These are phyloP conservation scores for Luidia sarsii DNA, from an alignment of 53 echinoderm and acorn worm species.

Conservation along the genomic window DNA sequence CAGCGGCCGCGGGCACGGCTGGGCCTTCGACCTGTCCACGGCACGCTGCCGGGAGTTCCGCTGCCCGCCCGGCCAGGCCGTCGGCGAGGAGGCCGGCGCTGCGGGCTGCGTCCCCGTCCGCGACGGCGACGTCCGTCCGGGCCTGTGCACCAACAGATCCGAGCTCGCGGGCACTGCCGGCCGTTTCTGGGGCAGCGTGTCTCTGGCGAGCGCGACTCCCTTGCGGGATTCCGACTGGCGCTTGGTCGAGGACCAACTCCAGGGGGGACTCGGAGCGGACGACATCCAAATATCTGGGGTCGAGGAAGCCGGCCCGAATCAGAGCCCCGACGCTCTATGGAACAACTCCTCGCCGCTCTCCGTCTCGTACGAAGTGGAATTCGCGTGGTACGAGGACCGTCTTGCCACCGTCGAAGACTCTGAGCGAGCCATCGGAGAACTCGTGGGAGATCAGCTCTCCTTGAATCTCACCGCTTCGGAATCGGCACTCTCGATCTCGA, in stretches of 20 bases:
- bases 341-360: neutral
- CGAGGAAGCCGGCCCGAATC: neutral
- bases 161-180: neutral
- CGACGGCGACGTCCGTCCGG: constrained; percentile 1
- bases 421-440: neutral
- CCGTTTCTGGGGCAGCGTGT: neutral
- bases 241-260: neutral
- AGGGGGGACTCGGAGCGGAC: neutral
- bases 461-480: neutral
- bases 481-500: neutral
- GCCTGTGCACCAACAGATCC: neutral
- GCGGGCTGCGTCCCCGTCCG: constrained; percentile 22
- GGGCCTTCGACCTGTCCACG: neutral
- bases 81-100: constrained; percentile 4
- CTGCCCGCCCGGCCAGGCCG: constrained; percentile 7
- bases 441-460: neutral
- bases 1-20: constrained; percentile 14
- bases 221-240: neutral
- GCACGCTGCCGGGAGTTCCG: constrained; percentile 5
- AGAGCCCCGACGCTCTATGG: neutral
- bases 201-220: neutral
- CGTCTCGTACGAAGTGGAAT: neutral
- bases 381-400: neutral
- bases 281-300: neutral
- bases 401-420: neutral